Base-by-base conservation (phyloP, 2,888 invertebrate species). In the Onthophagus sagittarius region DNA sequence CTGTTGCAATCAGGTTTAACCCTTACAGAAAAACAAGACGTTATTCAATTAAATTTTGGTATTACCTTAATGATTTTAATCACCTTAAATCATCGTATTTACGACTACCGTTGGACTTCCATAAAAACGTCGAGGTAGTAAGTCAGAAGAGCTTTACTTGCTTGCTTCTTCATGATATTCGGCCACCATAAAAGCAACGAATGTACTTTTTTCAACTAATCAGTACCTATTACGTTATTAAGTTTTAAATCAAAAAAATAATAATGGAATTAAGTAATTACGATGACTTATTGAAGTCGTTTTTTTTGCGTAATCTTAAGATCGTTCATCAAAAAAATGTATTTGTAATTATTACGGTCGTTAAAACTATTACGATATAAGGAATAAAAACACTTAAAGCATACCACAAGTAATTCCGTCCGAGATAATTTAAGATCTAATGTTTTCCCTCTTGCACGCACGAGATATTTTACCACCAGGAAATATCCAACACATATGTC, bases 21-120 rank as follows among this genome's bases (percentile, higher is more conserved):
- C 39, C 39, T 7, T 53, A 9, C 39, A 53, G 39, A 53, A 53
- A 53, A 53, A 53, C 39, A 53, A 53, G 39, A 53, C 39, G 39
- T 53, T 72, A 69, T 72, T 72, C 65, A 72, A 72, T 72, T 72
- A 72, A 72, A 72, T 15, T 62, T 15, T 15, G 14, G 39, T 53
- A 53, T 72, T 53, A 63, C 72, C 74, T 76, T 77, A 77, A 75
- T 77, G 74, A 76, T 79, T 79, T 79, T 79, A 79, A 79, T 79
- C 78, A 79, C 76, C 77, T 75, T 79, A 79, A 79, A 79, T 79
- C 79, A 78, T 75, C 76, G 75, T 76, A 75, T 79, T 78, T 78
- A 78, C 75, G 79, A 77, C 79, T 53, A 53, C 39, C 39, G 39
- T 11, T 53, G 4, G 39, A 11, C 7, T 70, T 31, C 13, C 67